These are phyloP conservation scores for Corythornis cristatus DNA, from an alignment of 2,113 vertebrate species.

Conservation along the genomic window DNA sequence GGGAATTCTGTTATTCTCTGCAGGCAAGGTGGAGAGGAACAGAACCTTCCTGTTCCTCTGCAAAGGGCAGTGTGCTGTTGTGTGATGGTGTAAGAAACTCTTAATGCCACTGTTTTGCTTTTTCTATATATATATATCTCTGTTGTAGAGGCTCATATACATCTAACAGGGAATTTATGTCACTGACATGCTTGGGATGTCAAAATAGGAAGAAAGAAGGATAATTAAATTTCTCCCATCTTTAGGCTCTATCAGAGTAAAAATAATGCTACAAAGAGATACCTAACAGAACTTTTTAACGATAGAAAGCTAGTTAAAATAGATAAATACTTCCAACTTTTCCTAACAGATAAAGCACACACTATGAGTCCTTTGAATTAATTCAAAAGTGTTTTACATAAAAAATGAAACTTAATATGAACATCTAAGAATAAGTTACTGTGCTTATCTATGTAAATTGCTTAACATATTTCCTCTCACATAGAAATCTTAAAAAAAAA, in stretches of 20 bases:
- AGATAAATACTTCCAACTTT: constrained; percentile 54
- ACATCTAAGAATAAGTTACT: constrained; percentile 37
- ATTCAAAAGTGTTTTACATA: constrained; percentile 40
- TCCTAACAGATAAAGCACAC: constrained; percentile 35
- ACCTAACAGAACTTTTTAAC: constrained; percentile 21
- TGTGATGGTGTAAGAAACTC: background rate
- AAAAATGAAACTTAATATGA: constrained; percentile 36
- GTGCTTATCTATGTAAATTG: constrained; percentile 51
- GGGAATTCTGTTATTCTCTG: background rate
- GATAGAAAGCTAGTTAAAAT: constrained; percentile 41
- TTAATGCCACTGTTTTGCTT: background rate
- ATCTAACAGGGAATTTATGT: background rate
- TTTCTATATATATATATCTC: background rate
- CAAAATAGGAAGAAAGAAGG: background rate
- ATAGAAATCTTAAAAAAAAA: background rate
- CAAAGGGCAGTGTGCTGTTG: background rate
- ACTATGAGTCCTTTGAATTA: constrained; percentile 25
- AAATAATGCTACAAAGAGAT: constrained; percentile 31
- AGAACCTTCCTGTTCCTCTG: background rate
- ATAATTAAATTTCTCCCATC: constrained; percentile 40
- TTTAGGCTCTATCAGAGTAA: constrained; percentile 16
- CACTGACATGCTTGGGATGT: background rate
- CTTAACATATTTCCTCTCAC: constrained; percentile 7
- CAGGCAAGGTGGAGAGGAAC: background rate
- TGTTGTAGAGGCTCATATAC: background rate